Evolutionary conservation across 2,888 invertebrate species (phyloP), one percentile per base, ranked within the genome.

Genomic region (Parapristionchus giblindavisi): DNA sequence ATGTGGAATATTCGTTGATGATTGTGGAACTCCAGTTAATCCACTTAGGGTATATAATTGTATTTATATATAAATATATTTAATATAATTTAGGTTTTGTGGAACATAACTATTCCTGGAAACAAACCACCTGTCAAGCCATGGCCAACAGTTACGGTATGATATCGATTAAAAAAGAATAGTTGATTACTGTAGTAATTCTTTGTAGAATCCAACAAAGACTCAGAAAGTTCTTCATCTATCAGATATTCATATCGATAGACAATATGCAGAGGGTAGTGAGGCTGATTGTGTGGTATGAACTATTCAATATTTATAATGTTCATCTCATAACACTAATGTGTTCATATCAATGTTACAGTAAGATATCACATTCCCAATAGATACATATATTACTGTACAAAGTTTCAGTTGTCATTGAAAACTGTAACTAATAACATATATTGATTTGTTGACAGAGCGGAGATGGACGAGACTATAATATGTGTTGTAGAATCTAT

Each of bases 201-300:
- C 11, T 21, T 24, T 54, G 11, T 3, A 54, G 70, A n/a, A 32
- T 1, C 54, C 54, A n/a, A 24, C n/a, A 27, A 70, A 54, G 27
- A 84, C 80, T 1, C 78, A 94, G 88, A 94, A 95, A 90, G 94
- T 97, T 24, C 91, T 98, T 17, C 97, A 97, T 88, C 91, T 97
- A 80, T 95, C 96, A 0, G 97, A 98, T 88, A 95, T 96, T 0
- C 97, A 97, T 89, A 94, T 93, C 87, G 97, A 97, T 90, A 94
- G 94, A 0, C 93, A 94, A 86, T 98, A 97, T 89, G 56, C 77
- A 71, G 81, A 77, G 38, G 84, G 84, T 52, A 77, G 80, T 2
- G 84, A 84, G 56, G 80, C 81, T n/a, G 77, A 80, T 61, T 81
- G 81, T 65, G 76, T 80, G 48, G 51, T 68, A 32, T 21, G 6